phyloP scores from a whole-genome alignment of 2,797 vertebrate species.

The Coranthus polyacanthus region DNA sequence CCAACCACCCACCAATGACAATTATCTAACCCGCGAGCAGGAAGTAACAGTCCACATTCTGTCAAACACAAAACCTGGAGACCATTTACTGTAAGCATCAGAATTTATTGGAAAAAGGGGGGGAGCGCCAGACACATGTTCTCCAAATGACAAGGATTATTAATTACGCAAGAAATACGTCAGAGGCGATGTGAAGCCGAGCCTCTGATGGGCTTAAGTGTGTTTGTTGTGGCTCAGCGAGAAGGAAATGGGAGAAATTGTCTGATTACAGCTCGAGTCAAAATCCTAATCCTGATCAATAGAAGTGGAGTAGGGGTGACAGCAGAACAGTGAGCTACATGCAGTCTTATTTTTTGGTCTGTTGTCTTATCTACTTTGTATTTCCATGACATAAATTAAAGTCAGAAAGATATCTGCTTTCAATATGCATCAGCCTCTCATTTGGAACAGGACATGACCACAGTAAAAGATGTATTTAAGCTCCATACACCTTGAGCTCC shows the following conservation, averaged over 20 bases:
- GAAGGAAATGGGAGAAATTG: conserved; percentile 50
- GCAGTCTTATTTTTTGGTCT: not conserved
- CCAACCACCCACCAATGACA: conserved; percentile 76
- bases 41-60: conserved; percentile 73
- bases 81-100: conserved; percentile 71
- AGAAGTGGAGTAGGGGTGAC: conserved; percentile 19
- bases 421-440: not conserved
- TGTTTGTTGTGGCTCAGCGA: conserved; percentile 68
- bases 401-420: not conserved
- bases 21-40: conserved; percentile 75
- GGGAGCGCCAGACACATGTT: conserved; percentile 65
- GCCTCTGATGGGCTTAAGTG: conserved; percentile 38
- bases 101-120: conserved; percentile 57
- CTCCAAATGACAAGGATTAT: conserved; percentile 73
- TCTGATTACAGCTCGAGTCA: conserved; percentile 33
- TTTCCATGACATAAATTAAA: not conserved
- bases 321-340: conserved; percentile 4
- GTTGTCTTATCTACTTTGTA: not conserved
- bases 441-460: not conserved
- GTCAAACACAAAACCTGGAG: conserved; percentile 70
- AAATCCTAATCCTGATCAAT: conserved; percentile 41
- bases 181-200: conserved; percentile 47
- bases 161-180: conserved; percentile 65
- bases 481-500: conserved; percentile 1
- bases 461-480: not conserved